A percentile compares a stretch with the other conserved stretches of the same genome.
Evolutionary conservation across 2,888 invertebrate species (phyloP).

Genomic region (Drosophila demipolita): DNA sequence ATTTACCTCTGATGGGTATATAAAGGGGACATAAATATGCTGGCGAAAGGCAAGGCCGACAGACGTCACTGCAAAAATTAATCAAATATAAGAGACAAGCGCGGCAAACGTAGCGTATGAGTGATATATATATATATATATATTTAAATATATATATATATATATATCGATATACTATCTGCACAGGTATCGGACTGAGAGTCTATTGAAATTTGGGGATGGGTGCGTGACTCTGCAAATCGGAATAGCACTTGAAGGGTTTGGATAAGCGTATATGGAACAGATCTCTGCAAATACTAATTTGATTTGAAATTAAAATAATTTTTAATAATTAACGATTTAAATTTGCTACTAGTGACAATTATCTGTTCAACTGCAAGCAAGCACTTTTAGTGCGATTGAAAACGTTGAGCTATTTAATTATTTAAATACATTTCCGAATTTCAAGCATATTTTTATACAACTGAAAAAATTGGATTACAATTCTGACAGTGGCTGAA

Average conservation of each 20-base stretch:
- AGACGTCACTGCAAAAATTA: constrained; percentile 55
- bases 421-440: neutral
- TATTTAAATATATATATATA: no score
- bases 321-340: no score
- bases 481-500: neutral
- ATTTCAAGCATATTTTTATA: neutral
- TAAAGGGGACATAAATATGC: constrained; percentile 16
- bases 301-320: neutral
- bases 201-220: constrained; percentile 43
- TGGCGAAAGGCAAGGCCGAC: constrained; percentile 66
- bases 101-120: constrained; percentile 68
- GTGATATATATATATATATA: constrained; percentile 43
- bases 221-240: constrained; percentile 42
- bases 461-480: no score
- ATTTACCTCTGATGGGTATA: neutral
- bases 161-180: constrained; percentile 12
- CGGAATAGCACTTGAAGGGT: neutral
- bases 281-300: neutral
- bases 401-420: neutral
- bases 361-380: neutral
- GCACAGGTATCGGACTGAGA: constrained; percentile 32
- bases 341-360: neutral
- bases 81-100: constrained; percentile 48
- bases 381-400: neutral
- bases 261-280: neutral